Percentiles rank a stretch among this genome's conserved stretches.
These are phyloP conservation scores for Lobophora halterata DNA, from an alignment of 2,888 invertebrate genomes.

Conservation along the genomic window DNA sequence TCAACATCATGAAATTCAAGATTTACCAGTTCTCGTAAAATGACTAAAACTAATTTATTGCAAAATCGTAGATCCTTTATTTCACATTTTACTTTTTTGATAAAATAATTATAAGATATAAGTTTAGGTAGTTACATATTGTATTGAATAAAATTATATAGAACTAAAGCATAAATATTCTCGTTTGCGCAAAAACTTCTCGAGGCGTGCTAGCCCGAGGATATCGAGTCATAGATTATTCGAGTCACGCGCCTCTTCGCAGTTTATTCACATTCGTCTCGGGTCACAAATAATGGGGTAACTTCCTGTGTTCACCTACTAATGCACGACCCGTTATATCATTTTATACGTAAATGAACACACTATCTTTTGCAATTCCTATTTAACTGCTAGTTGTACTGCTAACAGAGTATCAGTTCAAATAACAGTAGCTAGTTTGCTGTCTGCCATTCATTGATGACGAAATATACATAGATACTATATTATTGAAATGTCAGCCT, in stretches of 20 bases:
- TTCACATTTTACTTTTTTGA: too few species aligned
- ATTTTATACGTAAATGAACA: slow-evolving; percentile 9
- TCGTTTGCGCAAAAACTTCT: slow-evolving; percentile 49
- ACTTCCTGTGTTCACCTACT: slow-evolving; percentile 51
- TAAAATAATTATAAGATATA: too few species aligned
- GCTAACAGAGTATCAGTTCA: too few species aligned
- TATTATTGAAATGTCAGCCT: too few species aligned
- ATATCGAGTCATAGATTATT: slow-evolving; percentile 58
- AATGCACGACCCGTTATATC: slow-evolving; percentile 28
- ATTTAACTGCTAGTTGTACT: too few species aligned
- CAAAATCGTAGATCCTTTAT: too few species aligned
- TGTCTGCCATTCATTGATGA: too few species aligned
- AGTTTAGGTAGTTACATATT: slow-evolving; percentile 21
- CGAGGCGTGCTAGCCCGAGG: slow-evolving; percentile 42
- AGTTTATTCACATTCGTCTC: slow-evolving; percentile 71
- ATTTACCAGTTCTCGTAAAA: too few species aligned
- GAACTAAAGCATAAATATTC: slow-evolving; percentile 60
- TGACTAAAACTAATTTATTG: too few species aligned
- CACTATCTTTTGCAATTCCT: neutral
- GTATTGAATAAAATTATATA: slow-evolving; percentile 56
- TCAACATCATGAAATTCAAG: too few species aligned
- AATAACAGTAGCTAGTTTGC: too few species aligned
- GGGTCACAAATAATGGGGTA: slow-evolving; percentile 65
- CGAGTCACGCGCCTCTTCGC: slow-evolving; percentile 61
- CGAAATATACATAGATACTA: too few species aligned